These are phyloP conservation scores for Iguana delicatissima DNA, from an alignment of 2,797 vertebrate species.

Conservation along the genomic window DNA sequence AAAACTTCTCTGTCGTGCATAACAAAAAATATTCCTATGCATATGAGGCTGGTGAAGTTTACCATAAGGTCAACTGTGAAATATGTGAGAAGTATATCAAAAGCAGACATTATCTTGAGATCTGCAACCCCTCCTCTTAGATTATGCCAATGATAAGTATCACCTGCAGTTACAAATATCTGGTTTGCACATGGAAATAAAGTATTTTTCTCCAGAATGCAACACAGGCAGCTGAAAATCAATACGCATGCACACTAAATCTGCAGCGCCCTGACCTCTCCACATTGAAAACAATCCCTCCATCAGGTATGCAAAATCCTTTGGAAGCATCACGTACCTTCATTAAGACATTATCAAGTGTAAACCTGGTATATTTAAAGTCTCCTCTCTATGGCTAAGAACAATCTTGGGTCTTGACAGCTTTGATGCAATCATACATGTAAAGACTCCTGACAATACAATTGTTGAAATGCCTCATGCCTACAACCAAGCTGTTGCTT, in stretches of 20 bases:
- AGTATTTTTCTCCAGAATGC: conserved; percentile 72
- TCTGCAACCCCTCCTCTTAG: conserved; percentile 44
- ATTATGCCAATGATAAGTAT: conserved; percentile 79
- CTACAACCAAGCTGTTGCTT: conserved; percentile 77
- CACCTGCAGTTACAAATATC: conserved; percentile 77
- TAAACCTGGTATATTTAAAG: conserved; percentile 48
- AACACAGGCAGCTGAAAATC: conserved; percentile 29
- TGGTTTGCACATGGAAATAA: conserved; percentile 79
- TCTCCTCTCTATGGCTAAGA: conserved; percentile 7
- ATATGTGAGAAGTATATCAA: background rate
- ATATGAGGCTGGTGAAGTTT: background rate
- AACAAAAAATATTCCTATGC: background rate
- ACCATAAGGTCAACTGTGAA: background rate
- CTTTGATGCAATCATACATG: background rate
- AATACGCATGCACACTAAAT: conserved; percentile 51
- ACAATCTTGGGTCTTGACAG: conserved; percentile 44
- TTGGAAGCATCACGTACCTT: conserved; percentile 63
- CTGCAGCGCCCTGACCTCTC: conserved; percentile 40
- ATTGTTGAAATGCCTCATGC: conserved; percentile 70
- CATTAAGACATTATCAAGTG: conserved; percentile 71
- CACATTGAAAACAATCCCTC: conserved; percentile 44
- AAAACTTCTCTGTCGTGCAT: background rate
- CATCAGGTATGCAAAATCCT: conserved; percentile 40
- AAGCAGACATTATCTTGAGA: conserved; percentile 40
- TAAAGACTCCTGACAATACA: conserved; percentile 55